These are phyloP conservation scores for Epinotia brunnichana DNA, from an alignment of 2,888 invertebrate genomes.

Conservation along the genomic window DNA sequence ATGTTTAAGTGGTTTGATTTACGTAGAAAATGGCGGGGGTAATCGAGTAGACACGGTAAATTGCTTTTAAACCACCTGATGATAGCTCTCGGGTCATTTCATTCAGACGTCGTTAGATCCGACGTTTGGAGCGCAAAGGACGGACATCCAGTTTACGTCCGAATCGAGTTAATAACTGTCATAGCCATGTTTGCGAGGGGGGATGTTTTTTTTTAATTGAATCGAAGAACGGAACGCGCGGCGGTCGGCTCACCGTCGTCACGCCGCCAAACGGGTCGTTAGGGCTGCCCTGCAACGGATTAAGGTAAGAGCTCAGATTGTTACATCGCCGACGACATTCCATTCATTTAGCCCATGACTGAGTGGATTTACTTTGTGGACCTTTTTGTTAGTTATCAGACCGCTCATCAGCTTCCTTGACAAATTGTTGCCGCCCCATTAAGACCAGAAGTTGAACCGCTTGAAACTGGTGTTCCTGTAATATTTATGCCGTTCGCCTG, in stretches of 20 bases:
- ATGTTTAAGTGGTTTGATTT: conserved; percentile 55
- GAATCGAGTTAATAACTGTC: conserved; percentile 28
- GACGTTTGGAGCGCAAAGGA: conserved; percentile 22
- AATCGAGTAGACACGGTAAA: conserved; percentile 56
- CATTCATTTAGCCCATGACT: conserved; percentile 56
- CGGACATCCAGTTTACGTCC: conserved; percentile 4
- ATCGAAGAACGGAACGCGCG: conserved; percentile 6
- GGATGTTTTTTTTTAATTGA: conserved; percentile 22
- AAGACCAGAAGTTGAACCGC: neutral
- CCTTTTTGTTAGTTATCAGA: conserved; percentile 57
- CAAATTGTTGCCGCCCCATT: conserved; percentile 15
- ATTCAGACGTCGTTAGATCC: conserved; percentile 46
- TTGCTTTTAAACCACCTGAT: conserved; percentile 57
- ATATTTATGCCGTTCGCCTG: too few species aligned
- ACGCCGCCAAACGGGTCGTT: conserved; percentile 11
- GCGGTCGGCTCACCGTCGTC: conserved; percentile 31
- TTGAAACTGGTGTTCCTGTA: neutral
- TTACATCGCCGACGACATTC: conserved; percentile 50
- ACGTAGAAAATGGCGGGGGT: conserved; percentile 50
- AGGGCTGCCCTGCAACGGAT: conserved; percentile 41
- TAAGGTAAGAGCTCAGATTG: conserved; percentile 56
- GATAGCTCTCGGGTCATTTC: conserved; percentile 50
- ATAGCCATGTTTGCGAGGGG: conserved; percentile 2
- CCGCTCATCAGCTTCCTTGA: conserved; percentile 44
- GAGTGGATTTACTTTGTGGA: conserved; percentile 53